Base-by-base conservation (phyloP, 2,888 invertebrate species). In the Hedychridium roseum region DNA sequence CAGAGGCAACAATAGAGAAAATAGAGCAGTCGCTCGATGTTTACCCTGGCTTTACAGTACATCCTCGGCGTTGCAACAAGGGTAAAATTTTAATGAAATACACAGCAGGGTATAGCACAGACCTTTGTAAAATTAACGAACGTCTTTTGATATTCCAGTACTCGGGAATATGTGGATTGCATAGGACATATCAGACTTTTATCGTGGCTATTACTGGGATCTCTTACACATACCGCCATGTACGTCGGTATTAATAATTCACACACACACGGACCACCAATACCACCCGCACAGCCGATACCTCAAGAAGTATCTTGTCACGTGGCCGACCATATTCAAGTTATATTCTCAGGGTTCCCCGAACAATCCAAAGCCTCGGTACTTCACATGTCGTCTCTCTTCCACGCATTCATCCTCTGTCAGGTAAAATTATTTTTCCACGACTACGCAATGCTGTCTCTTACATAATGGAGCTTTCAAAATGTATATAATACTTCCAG, bases 271-370 rank as follows among this genome's bases (percentile, higher is more conserved):
- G 66, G 68, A 7, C 72, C 79, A 43, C 73, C 79, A 50, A 74
- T 82, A 31, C 79, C 80, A n/a, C 69, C 80, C 34, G 85, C 86
- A 64, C 91, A 91, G 68, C 97, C 98, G 1, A 90, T 99, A 59
- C 97, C 97, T 2, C 91, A 97, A 74, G 97, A 98, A 80, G 94
- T 94, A 35, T 94, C 94, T 37, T 94, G 94, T 72, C 94, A 96
- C 80, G 92, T 99, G 73, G 96, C 97, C 30, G 98, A 99, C 82
- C 96, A 97, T 74, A 89, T 99, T 60, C 95, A 97, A 85, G 90
- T 92, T 11, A 97, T 99, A 70, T 88, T 99, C 84, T 91, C 94
- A 1, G 96, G 96, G 6, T 99, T 98, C 83, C 94, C 96, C 21
- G 98, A 98, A 74, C 94, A 96, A 73, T 89, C 91, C 1, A 96